phyloP scores from a whole-genome alignment of 1,140 invertebrate genomes.

The Hestina assimilis region DNA sequence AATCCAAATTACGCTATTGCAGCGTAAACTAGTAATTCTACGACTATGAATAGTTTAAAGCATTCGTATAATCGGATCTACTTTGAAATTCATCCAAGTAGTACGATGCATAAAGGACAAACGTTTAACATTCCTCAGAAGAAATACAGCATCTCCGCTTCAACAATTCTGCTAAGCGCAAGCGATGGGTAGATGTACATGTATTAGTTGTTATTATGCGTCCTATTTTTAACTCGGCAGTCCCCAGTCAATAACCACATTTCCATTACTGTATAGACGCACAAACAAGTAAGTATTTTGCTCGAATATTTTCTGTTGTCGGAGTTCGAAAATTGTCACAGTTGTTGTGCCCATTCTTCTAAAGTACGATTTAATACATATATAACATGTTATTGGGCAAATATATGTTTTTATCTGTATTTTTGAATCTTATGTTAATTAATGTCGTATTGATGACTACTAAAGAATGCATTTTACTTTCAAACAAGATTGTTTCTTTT shows the following conservation, averaged over 20 bases:
- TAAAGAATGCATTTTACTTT: too few species aligned
- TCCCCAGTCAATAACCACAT: conserved; percentile 9
- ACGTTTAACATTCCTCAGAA: neutral
- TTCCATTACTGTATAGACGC: conserved; percentile 3
- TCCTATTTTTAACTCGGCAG: conserved; percentile 11
- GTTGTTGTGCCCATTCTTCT: neutral
- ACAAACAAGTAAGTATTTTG: conserved; percentile 5
- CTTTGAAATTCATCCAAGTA: neutral
- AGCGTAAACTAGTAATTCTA: too few species aligned
- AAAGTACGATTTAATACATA: neutral
- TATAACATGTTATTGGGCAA: neutral
- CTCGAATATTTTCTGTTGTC: neutral
- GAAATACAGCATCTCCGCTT: neutral
- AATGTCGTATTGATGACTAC: too few species aligned
- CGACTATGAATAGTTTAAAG: too few species aligned
- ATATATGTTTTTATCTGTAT: neutral
- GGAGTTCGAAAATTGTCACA: neutral
- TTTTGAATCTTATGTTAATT: too few species aligned
- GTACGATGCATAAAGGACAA: neutral
- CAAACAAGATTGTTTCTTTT: too few species aligned
- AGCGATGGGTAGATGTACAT: neutral
- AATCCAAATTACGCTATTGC: too few species aligned
- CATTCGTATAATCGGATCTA: too few species aligned
- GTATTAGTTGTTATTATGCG: conserved; percentile 11
- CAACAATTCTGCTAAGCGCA: neutral